These are phyloP conservation scores for Pteromalus puparum DNA, from an alignment of 1,140 invertebrate species.

Conservation along the genomic window DNA sequence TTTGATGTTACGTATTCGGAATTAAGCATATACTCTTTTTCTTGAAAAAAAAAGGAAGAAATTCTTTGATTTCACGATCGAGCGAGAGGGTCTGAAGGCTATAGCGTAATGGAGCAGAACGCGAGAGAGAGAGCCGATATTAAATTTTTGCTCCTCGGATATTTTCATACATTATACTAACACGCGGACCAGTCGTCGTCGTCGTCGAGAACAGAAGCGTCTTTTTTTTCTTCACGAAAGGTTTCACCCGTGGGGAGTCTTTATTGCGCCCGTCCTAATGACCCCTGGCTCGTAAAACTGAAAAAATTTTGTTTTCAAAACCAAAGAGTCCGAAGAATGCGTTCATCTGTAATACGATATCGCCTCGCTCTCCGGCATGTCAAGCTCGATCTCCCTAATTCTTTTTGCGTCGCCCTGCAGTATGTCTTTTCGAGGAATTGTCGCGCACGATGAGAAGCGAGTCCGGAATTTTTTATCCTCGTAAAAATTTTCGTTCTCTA, in stretches of 20 bases:
- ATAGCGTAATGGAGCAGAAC: conserved; percentile 59
- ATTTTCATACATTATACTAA: conserved; percentile 35
- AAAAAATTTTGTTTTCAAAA: conserved; percentile 69
- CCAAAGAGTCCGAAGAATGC: conserved; percentile 45
- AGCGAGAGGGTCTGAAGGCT: not conserved
- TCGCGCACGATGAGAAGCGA: not conserved
- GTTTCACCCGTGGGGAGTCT: conserved; percentile 14
- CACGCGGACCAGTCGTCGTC: not conserved
- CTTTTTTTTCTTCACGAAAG: conserved; percentile 44
- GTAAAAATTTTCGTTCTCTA: no score
- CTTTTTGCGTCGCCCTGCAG: conserved; percentile 1
- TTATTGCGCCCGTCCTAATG: conserved; percentile 56
- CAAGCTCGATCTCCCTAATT: conserved; percentile 37
- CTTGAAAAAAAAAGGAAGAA: not conserved
- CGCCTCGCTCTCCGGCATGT: conserved; percentile 6
- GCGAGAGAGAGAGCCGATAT: conserved; percentile 57
- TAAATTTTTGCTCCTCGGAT: conserved; percentile 56
- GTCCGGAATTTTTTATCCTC: no score
- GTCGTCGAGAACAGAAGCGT: conserved; percentile 31
- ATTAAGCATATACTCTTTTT: no score
- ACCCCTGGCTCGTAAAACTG: conserved; percentile 61
- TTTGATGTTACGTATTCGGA: no score
- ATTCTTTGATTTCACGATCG: not conserved
- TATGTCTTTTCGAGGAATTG: conserved; percentile 43
- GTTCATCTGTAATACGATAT: conserved; percentile 63